Conservation (phyloP, 2,888 invertebrate species). For the Nephrotoma appendiculata region DNA sequence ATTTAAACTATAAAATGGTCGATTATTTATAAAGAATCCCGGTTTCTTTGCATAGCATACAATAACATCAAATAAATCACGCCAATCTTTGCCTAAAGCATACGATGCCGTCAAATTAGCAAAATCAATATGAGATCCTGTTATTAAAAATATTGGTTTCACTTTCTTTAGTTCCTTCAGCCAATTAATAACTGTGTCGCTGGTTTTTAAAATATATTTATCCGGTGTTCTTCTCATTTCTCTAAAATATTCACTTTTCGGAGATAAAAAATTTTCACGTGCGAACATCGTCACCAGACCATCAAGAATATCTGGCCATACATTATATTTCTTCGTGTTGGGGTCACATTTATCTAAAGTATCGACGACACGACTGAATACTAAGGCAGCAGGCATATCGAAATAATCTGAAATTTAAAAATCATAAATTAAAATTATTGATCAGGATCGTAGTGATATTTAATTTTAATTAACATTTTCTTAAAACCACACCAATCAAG, state of each 20-base stretch:
- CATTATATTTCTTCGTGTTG: constrained; percentile 31
- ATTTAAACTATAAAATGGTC: constrained; percentile 39
- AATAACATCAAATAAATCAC: constrained; percentile 44
- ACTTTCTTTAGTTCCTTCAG: constrained; percentile 38
- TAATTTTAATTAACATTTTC: background rate
- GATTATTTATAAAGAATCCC: constrained; percentile 45
- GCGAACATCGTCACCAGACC: constrained; percentile 45
- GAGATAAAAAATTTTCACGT: constrained; percentile 38
- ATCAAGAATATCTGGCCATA: constrained; percentile 50
- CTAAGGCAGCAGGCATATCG: constrained; percentile 48
- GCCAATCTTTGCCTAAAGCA: constrained; percentile 51
- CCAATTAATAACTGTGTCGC: constrained; percentile 39
- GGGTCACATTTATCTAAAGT: constrained; percentile 34
- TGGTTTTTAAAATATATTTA: constrained; percentile 44
- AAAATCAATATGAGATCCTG: constrained; percentile 58
- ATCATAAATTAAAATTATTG: too few species aligned
- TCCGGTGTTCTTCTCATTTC: constrained; percentile 39
- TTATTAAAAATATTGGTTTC: constrained; percentile 49
- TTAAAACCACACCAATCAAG: too few species aligned
- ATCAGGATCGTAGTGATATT: background rate
- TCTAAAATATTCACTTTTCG: constrained; percentile 46
- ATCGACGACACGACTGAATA: constrained; percentile 53
- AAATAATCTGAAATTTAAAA: constrained; percentile 35
- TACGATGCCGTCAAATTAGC: constrained; percentile 46
- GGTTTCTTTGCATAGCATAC: constrained; percentile 59